Percentiles rank a stretch among this genome's conserved stretches.
Conservation (phyloP, 1,140 invertebrate genomes). For the Drosophila punjabiensis region DNA sequence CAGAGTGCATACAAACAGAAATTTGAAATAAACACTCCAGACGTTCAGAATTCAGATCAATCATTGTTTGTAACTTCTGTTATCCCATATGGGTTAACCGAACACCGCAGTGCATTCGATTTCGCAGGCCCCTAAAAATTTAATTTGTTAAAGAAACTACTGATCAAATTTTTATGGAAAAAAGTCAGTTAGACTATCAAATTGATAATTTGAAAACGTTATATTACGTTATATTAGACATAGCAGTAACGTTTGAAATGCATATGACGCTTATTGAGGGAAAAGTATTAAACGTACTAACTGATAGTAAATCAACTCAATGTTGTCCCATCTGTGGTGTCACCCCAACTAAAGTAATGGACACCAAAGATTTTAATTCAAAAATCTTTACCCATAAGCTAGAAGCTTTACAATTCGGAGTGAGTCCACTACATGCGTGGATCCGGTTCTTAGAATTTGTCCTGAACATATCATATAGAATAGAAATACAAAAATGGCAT, state of each 20-base stretch:
- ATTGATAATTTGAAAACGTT: slow-evolving; percentile 10
- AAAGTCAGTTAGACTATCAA: slow-evolving; percentile 8
- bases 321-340: slow-evolving; percentile 27
- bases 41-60: no score
- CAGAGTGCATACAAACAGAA: no score
- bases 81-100: neutral
- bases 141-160: neutral
- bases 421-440: neutral
- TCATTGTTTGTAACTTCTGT: no score
- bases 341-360: slow-evolving; percentile 15
- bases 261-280: slow-evolving; percentile 16
- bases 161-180: neutral
- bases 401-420: slow-evolving; percentile 17
- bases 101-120: slow-evolving; percentile 21
- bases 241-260: slow-evolving; percentile 11
- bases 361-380: slow-evolving; percentile 30
- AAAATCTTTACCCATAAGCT: slow-evolving; percentile 15
- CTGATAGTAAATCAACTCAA: slow-evolving; percentile 30
- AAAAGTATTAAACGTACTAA: slow-evolving; percentile 32
- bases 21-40: no score
- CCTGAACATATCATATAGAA: neutral
- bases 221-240: neutral
- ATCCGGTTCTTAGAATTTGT: neutral
- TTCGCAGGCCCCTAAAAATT: slow-evolving; percentile 9
- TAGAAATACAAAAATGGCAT: no score